Base-by-base conservation (phyloP, 2,888 invertebrate genomes). In the Caenorhabditis sulstoni region DNA sequence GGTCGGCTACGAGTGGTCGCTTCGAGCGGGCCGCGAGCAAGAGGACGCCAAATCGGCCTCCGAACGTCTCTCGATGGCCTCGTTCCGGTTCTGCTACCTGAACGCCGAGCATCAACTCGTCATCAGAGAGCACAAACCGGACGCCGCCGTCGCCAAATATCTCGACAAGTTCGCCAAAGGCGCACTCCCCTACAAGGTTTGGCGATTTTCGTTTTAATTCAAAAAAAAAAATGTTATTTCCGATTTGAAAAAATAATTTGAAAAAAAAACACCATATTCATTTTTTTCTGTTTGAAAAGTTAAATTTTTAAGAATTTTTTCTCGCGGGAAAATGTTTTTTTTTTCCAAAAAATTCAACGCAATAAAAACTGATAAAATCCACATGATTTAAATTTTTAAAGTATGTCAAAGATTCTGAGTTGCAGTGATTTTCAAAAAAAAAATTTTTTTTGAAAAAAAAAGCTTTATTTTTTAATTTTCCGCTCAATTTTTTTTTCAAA, bases 1-100 rank as follows among this genome's bases (percentile, higher is more conserved):
- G 81, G 64, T 79, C n/a, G 83, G 76, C n/a, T 78, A 78, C 55
- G 82, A 85, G 45, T 79, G 76, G 71, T 71, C 82, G n/a, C 71
- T 85, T 12, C 57, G 85, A n/a, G 65, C 75, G 2, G 83, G 83
- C 12, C 61, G 71, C 29, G 85, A 85, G 35, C 65, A 68, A 16
- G 81, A 79, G 29, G 85, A 85, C 53, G 61, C 78, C 44, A 79
- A 79, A 49, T 57, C 66, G 12, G 78, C 75, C 16, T 78, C 79
- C 9, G 79, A 81, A 49, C 49, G 81, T 22, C 70, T 78, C 41
- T 65, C 68, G 5, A 61, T 67, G 44, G 81, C 80, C 29, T 68
- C 82, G 8, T 80, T 81, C 49, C 75, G 85, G 12, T 71, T 85
- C 41, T 52, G 75, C 2, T 76, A 82, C 49, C 45, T 85, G 47